Base-by-base conservation (phyloP, 2,888 invertebrate genomes). In the Creontiades dilutus region DNA sequence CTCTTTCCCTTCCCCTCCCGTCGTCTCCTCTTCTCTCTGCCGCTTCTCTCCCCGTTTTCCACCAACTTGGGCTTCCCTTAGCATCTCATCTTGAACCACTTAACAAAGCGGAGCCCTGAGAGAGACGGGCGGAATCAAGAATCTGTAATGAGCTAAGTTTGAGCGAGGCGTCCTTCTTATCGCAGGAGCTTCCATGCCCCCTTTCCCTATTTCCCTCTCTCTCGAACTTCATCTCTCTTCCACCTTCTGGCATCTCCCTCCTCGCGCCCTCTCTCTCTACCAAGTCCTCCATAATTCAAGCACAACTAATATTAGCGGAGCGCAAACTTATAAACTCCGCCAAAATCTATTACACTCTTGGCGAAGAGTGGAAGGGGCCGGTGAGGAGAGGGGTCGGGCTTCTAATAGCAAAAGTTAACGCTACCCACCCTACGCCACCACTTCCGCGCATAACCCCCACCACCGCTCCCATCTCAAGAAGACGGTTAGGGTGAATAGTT, bases 111-210 rank as follows among this genome's bases (percentile, higher is more conserved):
- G 46, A 46, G 81, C 85, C 90, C 76, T 90, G 87, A 87, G 90
- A 87, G 87, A 87, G 89, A 68, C 84, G 90, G 84, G 87, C 87
- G 90, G 91, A 90, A 91, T 91, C 91, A 91, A 91, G 91, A 91
- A 91, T 91, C 91, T 90, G 90, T 91, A 91, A 91, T 91, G 91
- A 91, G 91, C 89, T 89, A 91, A 91, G 91, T 91, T 91, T 91
- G 90, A 86, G 89, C 46, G 90, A 87, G 90, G 90, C 90, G 90
- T 82, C 89, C 90, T 91, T 91, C 91, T 91, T 91, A 91, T 91
- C 91, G 82, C 81, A n/a, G 48, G n/a, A 28, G 52, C 68, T 27
- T 81, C 55, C 76, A 46, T n/a, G 61, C 81, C 68, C 89, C 82
- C 37, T 80, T 37, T 47, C 75, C 68, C 76, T 23, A n/a, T 37